A percentile compares a stretch with the other conserved stretches of the same genome.
phyloP scores from a whole-genome alignment of 2,888 invertebrate species.

The Galerucella calmariensis region DNA sequence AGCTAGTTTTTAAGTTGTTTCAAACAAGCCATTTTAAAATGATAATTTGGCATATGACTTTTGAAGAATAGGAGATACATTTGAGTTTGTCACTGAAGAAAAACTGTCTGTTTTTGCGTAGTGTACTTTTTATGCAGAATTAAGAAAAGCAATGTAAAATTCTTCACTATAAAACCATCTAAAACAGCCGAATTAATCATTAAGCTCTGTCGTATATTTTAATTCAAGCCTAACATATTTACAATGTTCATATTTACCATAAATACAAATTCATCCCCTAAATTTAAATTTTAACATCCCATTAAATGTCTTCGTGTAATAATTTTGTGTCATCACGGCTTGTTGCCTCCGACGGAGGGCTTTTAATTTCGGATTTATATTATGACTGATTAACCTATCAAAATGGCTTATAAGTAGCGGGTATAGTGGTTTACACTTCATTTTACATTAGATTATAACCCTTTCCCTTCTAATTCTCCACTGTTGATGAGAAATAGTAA shows the following conservation, averaged over 20 bases:
- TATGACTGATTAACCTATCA: slow-evolving; percentile 54
- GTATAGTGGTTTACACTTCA: slow-evolving; percentile 49
- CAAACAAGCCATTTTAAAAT: too few relatives aligned
- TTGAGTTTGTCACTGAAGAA: too few relatives aligned
- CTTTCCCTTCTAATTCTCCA: slow-evolving; percentile 32
- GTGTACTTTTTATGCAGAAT: too few relatives aligned
- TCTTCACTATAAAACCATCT: too few relatives aligned
- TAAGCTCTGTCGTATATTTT: neutral
- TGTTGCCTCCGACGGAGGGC: slow-evolving; percentile 50
- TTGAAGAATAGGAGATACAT: too few relatives aligned
- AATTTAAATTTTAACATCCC: slow-evolving; percentile 29
- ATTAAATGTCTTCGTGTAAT: slow-evolving; percentile 47
- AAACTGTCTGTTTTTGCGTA: too few relatives aligned
- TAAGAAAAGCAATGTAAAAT: too few relatives aligned
- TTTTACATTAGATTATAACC: slow-evolving; percentile 50
- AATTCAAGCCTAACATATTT: neutral
- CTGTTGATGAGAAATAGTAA: neutral
- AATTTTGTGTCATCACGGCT: slow-evolving; percentile 50
- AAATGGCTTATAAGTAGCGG: slow-evolving; percentile 43
- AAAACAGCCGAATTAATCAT: neutral
- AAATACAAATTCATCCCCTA: slow-evolving; percentile 23
- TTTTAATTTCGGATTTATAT: slow-evolving; percentile 52
- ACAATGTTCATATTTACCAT: neutral
- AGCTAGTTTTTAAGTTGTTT: too few relatives aligned
- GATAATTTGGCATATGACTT: too few relatives aligned